Base-by-base conservation (phyloP, 2,888 invertebrate genomes). In the Sphecodes monilicornis region DNA sequence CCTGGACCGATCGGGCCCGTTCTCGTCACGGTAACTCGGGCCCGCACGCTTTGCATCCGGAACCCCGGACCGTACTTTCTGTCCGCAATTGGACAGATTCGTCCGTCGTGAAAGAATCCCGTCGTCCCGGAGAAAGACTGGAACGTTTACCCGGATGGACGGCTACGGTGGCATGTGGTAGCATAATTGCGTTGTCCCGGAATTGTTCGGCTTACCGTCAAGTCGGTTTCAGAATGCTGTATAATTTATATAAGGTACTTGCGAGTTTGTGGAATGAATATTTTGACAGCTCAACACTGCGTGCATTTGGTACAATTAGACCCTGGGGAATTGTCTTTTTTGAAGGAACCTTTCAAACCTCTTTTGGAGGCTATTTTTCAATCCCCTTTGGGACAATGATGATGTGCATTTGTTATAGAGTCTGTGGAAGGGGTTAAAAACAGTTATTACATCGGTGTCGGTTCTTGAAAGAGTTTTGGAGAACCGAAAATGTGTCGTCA, bases 1-100 rank as follows among this genome's bases (percentile, higher is more conserved):
- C 73, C 68, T 70, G 75, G 73, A 43, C 75, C 68, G 80, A 46
- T 73, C 77, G n/a, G 26, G 46, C 22, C 72, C 69, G 46, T 39
- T 29, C 68, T 39, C 80, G 60, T 79, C 78, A 66, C 70, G 77
- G 43, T 43, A 46, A 16, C 54, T 72, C 43, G n/a, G 41, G 64
- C 54, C 54, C 29, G 29, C 32, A 68, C 78, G 36, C 36, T 76
- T 73, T 73, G 69, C 74, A 60, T 71, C 57, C 60, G 39, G 57
- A n/a, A n/a, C 29, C n/a, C 22, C 36, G 22, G 22, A 50, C 50
- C 26, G 41, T 43, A 29, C 22, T 64, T 70, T 43, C 29, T n/a
- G 26, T 70, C 26, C 32, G 16, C 71, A 22, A n/a, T 41, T 32
- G 29, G 29, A 57, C 18, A 54, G 57, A 26, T 73, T 54, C 73